These are phyloP conservation scores for Penaeus indicus DNA, from an alignment of 1,140 invertebrate genomes.

Conservation along the genomic window DNA sequence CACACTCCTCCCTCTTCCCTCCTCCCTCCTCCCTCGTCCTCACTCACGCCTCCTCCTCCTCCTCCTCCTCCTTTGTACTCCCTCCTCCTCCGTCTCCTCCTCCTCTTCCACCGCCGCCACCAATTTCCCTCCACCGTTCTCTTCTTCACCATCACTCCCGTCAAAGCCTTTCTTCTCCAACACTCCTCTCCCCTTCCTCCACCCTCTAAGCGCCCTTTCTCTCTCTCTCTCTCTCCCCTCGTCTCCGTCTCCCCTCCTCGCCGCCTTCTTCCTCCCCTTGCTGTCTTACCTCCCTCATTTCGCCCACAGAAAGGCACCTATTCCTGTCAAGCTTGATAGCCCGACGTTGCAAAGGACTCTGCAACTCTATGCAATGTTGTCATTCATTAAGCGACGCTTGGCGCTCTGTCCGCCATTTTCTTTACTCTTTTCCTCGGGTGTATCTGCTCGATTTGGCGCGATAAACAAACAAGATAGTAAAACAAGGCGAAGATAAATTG, in stretches of 20 bases:
- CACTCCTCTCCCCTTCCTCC: not conserved
- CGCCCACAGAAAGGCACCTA: conserved; percentile 56
- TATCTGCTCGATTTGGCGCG: too few relatives aligned
- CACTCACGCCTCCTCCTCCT: conserved; percentile 48
- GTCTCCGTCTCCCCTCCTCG: conserved; percentile 15
- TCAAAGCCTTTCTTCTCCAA: not conserved
- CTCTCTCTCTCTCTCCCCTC: not conserved
- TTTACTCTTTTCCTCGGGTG: not conserved
- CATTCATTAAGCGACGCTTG: not conserved
- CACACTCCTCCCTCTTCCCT: not conserved
- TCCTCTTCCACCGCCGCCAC: not conserved
- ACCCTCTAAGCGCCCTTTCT: conserved; percentile 8
- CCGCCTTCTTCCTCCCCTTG: conserved; percentile 31
- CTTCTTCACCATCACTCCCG: not conserved
- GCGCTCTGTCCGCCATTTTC: not conserved
- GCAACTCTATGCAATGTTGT: not conserved
- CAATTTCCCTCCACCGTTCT: not conserved
- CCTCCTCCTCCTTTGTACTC: not conserved
- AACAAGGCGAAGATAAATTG: conserved; percentile 26
- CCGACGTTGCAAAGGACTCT: conserved; percentile 46
- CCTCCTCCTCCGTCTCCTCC: conserved; percentile 6
- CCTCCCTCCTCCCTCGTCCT: conserved; percentile 6
- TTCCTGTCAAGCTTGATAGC: conserved; percentile 53
- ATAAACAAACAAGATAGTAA: not conserved
- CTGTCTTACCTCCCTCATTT: conserved; percentile 58